A percentile compares a stretch with the other conserved stretches of the same genome.
Conservation (phyloP, 1,140 invertebrate genomes). For the Andricus grossulariae region DNA sequence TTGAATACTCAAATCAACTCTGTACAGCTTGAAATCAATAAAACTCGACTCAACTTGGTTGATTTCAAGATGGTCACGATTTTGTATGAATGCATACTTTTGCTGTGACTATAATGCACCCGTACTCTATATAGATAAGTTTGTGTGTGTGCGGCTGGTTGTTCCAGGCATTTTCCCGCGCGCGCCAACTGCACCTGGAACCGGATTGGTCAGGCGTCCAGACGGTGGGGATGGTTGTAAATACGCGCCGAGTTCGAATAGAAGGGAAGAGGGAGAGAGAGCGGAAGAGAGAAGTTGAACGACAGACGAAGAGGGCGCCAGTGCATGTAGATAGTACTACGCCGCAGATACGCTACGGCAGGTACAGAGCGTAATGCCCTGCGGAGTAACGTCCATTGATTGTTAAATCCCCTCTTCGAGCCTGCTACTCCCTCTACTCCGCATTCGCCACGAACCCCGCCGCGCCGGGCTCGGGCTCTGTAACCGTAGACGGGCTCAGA, state of each 20-base stretch:
- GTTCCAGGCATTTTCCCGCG: conserved; percentile 60
- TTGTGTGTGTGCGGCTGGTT: conserved; percentile 45
- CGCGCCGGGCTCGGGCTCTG: conserved; percentile 19
- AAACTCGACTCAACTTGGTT: too few species aligned
- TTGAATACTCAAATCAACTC: conserved; percentile 8
- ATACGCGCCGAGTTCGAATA: conserved; percentile 15
- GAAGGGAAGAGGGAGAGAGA: conserved; percentile 4
- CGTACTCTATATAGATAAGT: conserved; percentile 30
- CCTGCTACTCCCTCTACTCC: conserved; percentile 23
- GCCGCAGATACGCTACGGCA: conserved; percentile 5
- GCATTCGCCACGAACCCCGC: not conserved
- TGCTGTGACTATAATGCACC: not conserved
- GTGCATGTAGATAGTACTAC: conserved; percentile 27
- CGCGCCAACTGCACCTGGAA: conserved; percentile 55
- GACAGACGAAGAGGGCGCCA: conserved; percentile 25
- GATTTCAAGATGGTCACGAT: too few species aligned
- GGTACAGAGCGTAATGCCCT: conserved; percentile 51
- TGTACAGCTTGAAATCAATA: too few species aligned
- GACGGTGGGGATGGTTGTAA: not conserved
- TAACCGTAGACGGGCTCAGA: conserved; percentile 19
- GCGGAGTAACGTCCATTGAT: conserved; percentile 67
- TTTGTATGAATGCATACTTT: too few species aligned
- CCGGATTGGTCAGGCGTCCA: conserved; percentile 55
- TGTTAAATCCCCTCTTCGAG: conserved; percentile 40
- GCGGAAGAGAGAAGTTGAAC: conserved; percentile 23